Evolutionary conservation across 2,888 invertebrate genomes (phyloP), one percentile per base, ranked within the genome.

Genomic region (Congeria kusceri): DNA sequence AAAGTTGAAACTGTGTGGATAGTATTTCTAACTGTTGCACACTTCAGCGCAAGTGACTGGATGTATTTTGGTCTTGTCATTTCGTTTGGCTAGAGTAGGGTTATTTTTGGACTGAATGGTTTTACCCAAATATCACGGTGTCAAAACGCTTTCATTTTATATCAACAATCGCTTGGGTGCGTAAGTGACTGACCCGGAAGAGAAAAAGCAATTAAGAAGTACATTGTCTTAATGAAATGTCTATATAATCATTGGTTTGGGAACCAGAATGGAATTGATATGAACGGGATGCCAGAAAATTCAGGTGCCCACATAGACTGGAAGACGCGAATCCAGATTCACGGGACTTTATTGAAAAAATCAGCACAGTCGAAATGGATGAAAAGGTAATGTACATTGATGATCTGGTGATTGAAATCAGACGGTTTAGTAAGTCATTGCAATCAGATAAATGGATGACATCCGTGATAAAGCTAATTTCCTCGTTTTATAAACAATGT

Each of bases 301-400:
- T 69, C 53, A n/a, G 66, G 81, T 46, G 74, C 73, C 59, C 70
- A 81, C 44, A 74, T 81, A n/a, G 88, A 88, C 78, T 89, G 88
- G 88, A 86, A 84, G 20, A 83, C 80, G 58, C 79, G 85, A 53
- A 85, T 88, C 57, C 90, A 90, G 74, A 75, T 86, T 61, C 80
- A 86, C 62, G 90, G 90, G 47, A 75, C 85, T 28, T 75, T 90
- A 61, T 80, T 73, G 61, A 90, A 90, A 68, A 86, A 85, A 64
- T 85, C 87, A 3, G 87, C 85, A 20, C 87, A 88, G 64, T 89
- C 90, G 27, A 91, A 89, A 75, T 91, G 91, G 91, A 83, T 89
- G 66, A 88, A 86, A 85, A 85, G 91, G 91, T 90, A 70, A 49
- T 20, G 15, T 63, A 63, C 25, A 39, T 39, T 32, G 15, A 39